A percentile compares a stretch with the other conserved stretches of the same genome.
Conservation (phyloP, 2,797 vertebrate species). For the Danio jaintianensis region DNA sequence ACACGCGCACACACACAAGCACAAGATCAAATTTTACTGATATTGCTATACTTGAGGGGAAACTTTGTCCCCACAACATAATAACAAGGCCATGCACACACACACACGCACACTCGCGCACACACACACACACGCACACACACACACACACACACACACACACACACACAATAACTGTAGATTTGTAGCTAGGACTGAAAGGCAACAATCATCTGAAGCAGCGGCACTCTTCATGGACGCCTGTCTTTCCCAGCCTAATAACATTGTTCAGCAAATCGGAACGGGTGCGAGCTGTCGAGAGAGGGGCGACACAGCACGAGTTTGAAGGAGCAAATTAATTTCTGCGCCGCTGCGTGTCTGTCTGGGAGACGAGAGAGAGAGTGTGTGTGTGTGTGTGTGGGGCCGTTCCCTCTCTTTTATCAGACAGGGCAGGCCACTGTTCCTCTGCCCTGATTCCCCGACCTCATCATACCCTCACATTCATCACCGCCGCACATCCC, state of each 20-base stretch:
- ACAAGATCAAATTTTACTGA: no score
- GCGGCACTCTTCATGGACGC: conserved; percentile 50
- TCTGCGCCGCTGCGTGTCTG: conserved; percentile 55
- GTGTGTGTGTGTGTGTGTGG: conserved; percentile 49
- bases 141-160: no score
- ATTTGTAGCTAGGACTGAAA: conserved; percentile 51
- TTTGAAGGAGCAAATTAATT: conserved; percentile 67
- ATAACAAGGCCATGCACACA: no score
- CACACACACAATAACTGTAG: neutral
- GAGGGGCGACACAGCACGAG: conserved; percentile 44
- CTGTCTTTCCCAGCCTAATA: conserved; percentile 61
- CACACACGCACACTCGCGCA: no score
- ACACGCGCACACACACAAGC: no score
- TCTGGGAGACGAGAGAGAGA: conserved; percentile 45
- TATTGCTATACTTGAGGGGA: no score
- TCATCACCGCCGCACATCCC: conserved; percentile 52
- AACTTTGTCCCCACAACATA: no score
- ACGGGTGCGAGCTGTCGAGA: conserved; percentile 56
- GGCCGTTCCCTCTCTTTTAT: conserved; percentile 58
- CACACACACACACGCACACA: no score
- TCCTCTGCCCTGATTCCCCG: conserved; percentile 56
- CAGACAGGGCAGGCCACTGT: conserved; percentile 56
- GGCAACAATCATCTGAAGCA: conserved; percentile 36
- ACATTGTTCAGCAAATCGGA: conserved; percentile 67
- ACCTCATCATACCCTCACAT: conserved; percentile 59